Percentiles rank a stretch among this genome's conserved stretches.
Conservation (phyloP, 2,888 invertebrate species). For the Lomographa bimaculata region DNA sequence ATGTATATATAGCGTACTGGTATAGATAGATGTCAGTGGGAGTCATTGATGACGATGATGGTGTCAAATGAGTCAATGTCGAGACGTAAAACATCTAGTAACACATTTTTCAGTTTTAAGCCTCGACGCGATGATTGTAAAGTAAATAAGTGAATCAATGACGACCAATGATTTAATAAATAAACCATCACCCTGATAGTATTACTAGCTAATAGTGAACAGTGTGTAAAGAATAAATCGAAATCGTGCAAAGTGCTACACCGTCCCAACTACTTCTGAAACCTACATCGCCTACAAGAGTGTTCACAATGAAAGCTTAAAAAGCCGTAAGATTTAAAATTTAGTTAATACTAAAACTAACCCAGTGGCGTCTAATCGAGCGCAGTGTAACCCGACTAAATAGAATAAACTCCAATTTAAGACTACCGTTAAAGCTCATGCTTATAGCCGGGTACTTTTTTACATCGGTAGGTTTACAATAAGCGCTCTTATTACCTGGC, state of each 20-base stretch:
- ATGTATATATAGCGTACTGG: too few species aligned
- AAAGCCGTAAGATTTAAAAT: constrained; percentile 35
- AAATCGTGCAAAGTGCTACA: constrained; percentile 72
- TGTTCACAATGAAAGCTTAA: constrained; percentile 40
- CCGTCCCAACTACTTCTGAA: constrained; percentile 52
- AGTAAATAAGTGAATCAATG: constrained; percentile 21
- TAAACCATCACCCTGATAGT: constrained; percentile 60
- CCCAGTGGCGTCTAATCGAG: constrained; percentile 51
- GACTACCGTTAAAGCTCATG: constrained; percentile 73
- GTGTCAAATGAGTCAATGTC: too few species aligned
- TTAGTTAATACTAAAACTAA: constrained; percentile 34
- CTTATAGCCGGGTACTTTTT: constrained; percentile 62
- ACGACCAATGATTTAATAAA: constrained; percentile 28
- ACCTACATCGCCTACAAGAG: constrained; percentile 22
- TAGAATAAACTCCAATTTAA: constrained; percentile 55
- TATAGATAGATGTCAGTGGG: too few species aligned
- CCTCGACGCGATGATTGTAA: constrained; percentile 22
- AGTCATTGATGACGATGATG: too few species aligned
- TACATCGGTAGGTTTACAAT: constrained; percentile 61
- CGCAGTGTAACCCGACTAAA: constrained; percentile 68
- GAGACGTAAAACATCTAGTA: too few species aligned
- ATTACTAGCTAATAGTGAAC: constrained; percentile 41
- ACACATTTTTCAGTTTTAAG: constrained; percentile 11
- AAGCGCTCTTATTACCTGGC: constrained; percentile 82
- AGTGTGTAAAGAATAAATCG: constrained; percentile 46